These are phyloP conservation scores for Papilio protenor DNA, from an alignment of 2,888 invertebrate species.

Conservation along the genomic window DNA sequence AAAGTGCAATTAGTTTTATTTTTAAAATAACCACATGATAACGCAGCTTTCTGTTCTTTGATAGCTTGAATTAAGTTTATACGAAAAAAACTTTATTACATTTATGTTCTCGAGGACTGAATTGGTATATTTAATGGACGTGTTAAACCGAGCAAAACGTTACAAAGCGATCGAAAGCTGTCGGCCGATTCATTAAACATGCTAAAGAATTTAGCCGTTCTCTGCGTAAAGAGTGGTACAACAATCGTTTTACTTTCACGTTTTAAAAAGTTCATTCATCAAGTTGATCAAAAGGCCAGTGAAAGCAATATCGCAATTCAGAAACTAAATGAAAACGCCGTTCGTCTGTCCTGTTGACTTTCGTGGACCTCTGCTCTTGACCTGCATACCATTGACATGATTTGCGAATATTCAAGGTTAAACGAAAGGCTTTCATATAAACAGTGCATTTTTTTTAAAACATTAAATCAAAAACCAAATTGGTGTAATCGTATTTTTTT, in stretches of 20 bases:
- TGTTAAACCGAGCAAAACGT: conserved; percentile 60
- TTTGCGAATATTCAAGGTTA: conserved; percentile 32
- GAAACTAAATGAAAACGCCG: conserved; percentile 82
- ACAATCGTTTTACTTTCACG: conserved; percentile 80
- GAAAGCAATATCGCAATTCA: conserved; percentile 81
- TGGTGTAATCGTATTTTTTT: background rate
- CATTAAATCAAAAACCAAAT: background rate
- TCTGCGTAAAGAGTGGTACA: conserved; percentile 58
- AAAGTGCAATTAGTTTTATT: conserved; percentile 60
- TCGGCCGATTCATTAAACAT: conserved; percentile 62
- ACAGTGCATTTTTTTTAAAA: background rate
- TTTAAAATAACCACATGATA: conserved; percentile 55
- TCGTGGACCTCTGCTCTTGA: conserved; percentile 67
- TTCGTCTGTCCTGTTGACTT: conserved; percentile 76
- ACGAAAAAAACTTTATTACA: conserved; percentile 43
- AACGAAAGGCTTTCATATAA: background rate
- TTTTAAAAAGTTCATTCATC: conserved; percentile 76
- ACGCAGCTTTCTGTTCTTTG: conserved; percentile 55
- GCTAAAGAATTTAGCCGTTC: conserved; percentile 63
- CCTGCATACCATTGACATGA: conserved; percentile 58
- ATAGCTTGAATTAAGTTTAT: conserved; percentile 54
- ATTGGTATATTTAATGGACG: conserved; percentile 58
- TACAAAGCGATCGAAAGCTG: conserved; percentile 62
- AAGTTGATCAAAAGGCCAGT: conserved; percentile 75
- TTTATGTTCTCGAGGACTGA: conserved; percentile 53